Evolutionary conservation across 2,113 vertebrate species (phyloP).

Genomic region (Hylia prasina): DNA sequence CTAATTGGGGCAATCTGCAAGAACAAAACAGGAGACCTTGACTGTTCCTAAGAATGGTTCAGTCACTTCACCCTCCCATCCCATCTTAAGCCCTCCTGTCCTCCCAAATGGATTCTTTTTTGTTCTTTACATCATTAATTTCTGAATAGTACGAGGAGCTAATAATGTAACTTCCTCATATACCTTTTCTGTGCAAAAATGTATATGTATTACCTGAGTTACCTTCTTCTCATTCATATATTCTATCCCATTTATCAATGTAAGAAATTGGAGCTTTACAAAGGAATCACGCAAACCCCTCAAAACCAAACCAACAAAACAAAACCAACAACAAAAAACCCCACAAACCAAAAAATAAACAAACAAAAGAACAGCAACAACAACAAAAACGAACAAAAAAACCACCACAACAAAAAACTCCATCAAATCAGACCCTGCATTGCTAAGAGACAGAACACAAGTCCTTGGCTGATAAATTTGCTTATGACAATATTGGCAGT

Average conservation of each 20-base stretch:
- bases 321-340: neutral
- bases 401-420: neutral
- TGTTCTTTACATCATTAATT: neutral
- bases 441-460: constrained; percentile 32
- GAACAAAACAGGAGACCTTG: neutral
- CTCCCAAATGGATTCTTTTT: neutral
- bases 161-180: neutral
- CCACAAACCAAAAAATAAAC: neutral
- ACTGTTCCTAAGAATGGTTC: neutral
- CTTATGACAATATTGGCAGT: constrained; percentile 36
- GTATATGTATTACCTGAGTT: neutral
- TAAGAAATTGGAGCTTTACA: constrained; percentile 22
- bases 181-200: neutral
- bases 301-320: neutral
- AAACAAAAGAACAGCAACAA: neutral
- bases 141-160: neutral
- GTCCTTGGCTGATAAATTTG: neutral
- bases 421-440: neutral
- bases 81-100: neutral
- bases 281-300: neutral
- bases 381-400: neutral
- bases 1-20: neutral
- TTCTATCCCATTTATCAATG: constrained; percentile 3
- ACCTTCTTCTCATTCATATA: neutral
- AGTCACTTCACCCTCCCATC: neutral